Base-by-base conservation (phyloP, 2,113 vertebrate species). In the Datnioides undecimradiatus region DNA sequence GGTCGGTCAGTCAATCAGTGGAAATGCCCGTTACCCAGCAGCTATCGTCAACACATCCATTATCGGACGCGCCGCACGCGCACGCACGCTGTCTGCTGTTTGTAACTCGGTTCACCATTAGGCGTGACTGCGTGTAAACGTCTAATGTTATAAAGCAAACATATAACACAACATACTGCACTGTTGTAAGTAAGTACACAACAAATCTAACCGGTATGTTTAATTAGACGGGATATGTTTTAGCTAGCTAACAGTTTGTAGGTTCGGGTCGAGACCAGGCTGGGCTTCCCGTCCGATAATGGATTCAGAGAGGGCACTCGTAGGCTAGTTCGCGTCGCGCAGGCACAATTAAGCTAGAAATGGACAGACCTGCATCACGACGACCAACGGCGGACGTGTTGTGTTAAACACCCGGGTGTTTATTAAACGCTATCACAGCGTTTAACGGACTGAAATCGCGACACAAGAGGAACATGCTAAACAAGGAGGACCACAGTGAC, bases 231-330 rank as follows among this genome's bases (percentile, higher is more conserved):
- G n/a, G n/a, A n/a, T n/a, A n/a, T n/a, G n/a, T 45, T 8, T 43
- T n/a, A 13, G 33, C 43, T n/a, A 11, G 29, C 43, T 33, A 9
- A n/a, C n/a, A n/a, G n/a, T 4, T 13, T 46, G 4, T 3, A 25
- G 14, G 36, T 40, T 69, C 25, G 14, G 29, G 41, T 52, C 49
- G 16, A 31, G 12, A 34, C 12, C 33, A 48, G 19, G 62, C 27
- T 40, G 8, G 29, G 41, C 46, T 71, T 34, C 19, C 3, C 21
- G 76, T 77, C 79, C 41, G 17, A 79, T 73, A 86, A 80, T 59
- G 73, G 34, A 68, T 13, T 21, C 16, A 63, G 10, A 33, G 11
- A 13, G 54, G 25, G 10, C 23, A n/a, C 6, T 72, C 41, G 2
- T 45, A 25, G 21, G 65, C 31, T n/a, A 10, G 19, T 5, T 3